Evolutionary conservation across 1,140 invertebrate genomes (phyloP).

Genomic region (Drosophila watanabei): DNA sequence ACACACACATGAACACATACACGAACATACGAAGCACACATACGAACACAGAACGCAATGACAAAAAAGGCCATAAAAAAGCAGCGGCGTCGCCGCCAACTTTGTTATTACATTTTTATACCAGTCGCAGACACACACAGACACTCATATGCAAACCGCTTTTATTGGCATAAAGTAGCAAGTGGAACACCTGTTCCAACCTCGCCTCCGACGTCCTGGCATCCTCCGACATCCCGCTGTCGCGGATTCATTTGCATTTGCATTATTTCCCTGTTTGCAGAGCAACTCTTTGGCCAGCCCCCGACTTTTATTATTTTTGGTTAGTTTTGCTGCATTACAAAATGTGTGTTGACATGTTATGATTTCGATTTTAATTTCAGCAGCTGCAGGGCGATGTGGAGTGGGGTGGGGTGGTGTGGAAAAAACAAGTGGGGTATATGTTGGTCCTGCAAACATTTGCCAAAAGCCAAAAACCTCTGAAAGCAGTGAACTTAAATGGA

Average conservation of each 20-base stretch:
- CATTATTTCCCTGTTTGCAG: slow-evolving; percentile 39
- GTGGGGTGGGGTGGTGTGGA: too few relatives aligned
- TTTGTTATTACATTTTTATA: slow-evolving; percentile 78
- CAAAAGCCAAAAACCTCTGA: slow-evolving; percentile 7
- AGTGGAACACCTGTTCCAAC: slow-evolving; percentile 66
- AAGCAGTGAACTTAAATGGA: neutral
- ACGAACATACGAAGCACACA: slow-evolving; percentile 14
- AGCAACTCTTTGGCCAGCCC: slow-evolving; percentile 13
- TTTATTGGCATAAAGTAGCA: slow-evolving; percentile 58
- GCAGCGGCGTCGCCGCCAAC: slow-evolving; percentile 60
- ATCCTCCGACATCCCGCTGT: slow-evolving; percentile 18
- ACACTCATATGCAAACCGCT: slow-evolving; percentile 31
- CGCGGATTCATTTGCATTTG: slow-evolving; percentile 69
- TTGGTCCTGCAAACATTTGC: slow-evolving; percentile 34
- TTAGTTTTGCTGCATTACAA: slow-evolving; percentile 70
- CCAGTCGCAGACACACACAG: slow-evolving; percentile 28
- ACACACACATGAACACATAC: slow-evolving; percentile 28
- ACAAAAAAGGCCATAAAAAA: slow-evolving; percentile 76
- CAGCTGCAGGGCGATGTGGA: slow-evolving; percentile 4
- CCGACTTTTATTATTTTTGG: slow-evolving; percentile 70
- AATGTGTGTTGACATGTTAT: slow-evolving; percentile 78
- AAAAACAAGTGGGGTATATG: neutral
- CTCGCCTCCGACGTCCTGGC: neutral
- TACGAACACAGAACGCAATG: slow-evolving; percentile 44
- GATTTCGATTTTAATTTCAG: slow-evolving; percentile 73